Percentiles rank a stretch among this genome's conserved stretches.
Evolutionary conservation across 2,888 invertebrate species (phyloP).

Genomic region (Apamea crenata): DNA sequence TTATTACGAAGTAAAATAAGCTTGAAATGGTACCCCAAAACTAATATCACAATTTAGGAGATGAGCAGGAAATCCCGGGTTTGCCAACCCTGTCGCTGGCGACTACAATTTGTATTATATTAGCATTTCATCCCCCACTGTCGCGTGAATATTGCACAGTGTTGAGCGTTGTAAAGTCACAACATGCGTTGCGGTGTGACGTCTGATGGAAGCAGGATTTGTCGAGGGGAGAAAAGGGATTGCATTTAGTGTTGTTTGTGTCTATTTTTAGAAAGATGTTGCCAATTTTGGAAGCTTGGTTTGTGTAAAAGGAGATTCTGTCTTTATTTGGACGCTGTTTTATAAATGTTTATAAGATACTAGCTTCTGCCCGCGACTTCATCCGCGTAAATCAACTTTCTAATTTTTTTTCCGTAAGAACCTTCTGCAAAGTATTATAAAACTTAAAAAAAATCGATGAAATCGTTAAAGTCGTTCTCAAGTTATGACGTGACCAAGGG

Average conservation of each 20-base stretch:
- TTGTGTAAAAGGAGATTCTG: too few relatives aligned
- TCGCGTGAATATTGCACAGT: slow-evolving; percentile 44
- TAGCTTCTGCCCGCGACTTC: too few relatives aligned
- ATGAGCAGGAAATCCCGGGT: slow-evolving; percentile 10
- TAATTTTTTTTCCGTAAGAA: too few relatives aligned
- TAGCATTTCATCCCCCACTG: slow-evolving; percentile 54
- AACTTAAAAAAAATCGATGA: too few relatives aligned
- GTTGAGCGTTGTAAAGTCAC: slow-evolving; percentile 51
- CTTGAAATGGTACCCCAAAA: not conserved
- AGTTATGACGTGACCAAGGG: too few relatives aligned
- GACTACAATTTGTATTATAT: slow-evolving; percentile 64
- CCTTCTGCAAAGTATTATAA: too few relatives aligned
- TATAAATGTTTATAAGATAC: not conserved
- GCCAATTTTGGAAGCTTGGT: not conserved
- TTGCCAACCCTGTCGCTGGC: slow-evolving; percentile 46
- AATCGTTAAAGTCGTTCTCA: too few relatives aligned
- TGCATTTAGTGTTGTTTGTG: slow-evolving; percentile 9
- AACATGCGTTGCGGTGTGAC: slow-evolving; percentile 49
- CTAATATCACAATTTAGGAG: not conserved
- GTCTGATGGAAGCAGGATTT: slow-evolving; percentile 22
- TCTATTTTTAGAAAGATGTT: slow-evolving; percentile 5
- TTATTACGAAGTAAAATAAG: not conserved
- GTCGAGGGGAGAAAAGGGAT: slow-evolving; percentile 8
- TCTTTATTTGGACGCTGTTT: not conserved
- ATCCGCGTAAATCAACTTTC: too few relatives aligned